Evolutionary conservation across 2,888 invertebrate genomes (phyloP).

Genomic region (Rhingia campestris): DNA sequence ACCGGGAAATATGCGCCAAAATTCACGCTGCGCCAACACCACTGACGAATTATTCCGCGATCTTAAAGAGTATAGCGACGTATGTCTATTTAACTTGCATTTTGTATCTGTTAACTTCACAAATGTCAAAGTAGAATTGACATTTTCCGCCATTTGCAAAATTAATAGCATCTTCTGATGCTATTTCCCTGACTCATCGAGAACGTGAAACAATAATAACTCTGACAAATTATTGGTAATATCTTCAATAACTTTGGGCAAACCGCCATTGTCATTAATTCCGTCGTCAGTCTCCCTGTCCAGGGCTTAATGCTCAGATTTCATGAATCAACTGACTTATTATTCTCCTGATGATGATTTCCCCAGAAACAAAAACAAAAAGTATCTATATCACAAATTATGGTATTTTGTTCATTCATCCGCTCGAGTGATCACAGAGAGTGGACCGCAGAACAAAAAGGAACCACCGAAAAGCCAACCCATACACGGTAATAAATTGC

Average conservation of each 20-base stretch:
- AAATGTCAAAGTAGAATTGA: too few relatives aligned
- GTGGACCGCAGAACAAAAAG: conserved; percentile 12
- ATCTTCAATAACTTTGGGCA: conserved; percentile 47
- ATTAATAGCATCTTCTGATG: too few relatives aligned
- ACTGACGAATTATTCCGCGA: too few relatives aligned
- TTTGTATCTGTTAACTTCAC: too few relatives aligned
- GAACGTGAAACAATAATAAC: conserved; percentile 42
- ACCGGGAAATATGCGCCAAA: too few relatives aligned
- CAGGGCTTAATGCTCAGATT: conserved; percentile 32
- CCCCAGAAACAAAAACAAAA: conserved; percentile 19
- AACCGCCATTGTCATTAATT: conserved; percentile 44
- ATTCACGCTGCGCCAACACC: too few relatives aligned
- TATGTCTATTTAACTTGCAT: too few relatives aligned
- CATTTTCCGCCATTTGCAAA: too few relatives aligned
- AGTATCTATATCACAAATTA: conserved; percentile 27
- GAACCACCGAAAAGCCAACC: conserved; percentile 3
- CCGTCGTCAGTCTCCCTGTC: background rate
- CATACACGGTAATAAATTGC: conserved; percentile 61
- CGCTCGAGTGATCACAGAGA: conserved; percentile 29
- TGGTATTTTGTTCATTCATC: conserved; percentile 31
- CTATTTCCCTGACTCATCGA: conserved; percentile 33
- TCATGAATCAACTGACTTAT: conserved; percentile 64
- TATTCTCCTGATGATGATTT: conserved; percentile 36
- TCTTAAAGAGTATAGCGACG: too few relatives aligned
- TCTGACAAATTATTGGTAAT: conserved; percentile 60